A percentile compares a stretch with the other conserved stretches of the same genome.
Evolutionary conservation across 2,113 vertebrate genomes (phyloP).

Genomic region (Eulemur rufifrons): DNA sequence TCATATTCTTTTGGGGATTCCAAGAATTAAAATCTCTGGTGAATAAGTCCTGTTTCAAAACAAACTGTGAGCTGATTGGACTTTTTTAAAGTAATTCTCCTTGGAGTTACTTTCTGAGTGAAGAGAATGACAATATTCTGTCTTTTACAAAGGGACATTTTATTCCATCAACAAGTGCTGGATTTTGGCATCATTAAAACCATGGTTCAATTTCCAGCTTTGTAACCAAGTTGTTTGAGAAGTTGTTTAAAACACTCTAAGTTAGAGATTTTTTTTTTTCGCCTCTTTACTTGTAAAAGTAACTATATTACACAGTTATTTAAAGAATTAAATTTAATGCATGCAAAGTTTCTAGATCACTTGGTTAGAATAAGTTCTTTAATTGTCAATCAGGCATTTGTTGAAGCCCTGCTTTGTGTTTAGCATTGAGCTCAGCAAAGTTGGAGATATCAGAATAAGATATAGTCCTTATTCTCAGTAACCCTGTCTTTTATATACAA

Average conservation of each 20-base stretch:
- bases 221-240: background rate
- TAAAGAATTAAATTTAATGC: background rate
- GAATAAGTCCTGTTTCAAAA: slow-evolving; percentile 8
- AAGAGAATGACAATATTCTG: background rate
- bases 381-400: background rate
- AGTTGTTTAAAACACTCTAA: background rate
- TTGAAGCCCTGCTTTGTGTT: background rate
- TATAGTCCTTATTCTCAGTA: background rate
- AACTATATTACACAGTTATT: background rate
- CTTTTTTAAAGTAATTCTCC: background rate
- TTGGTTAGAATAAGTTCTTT: background rate
- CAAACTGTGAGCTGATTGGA: background rate
- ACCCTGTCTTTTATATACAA: background rate
- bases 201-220: background rate
- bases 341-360: background rate
- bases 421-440: background rate
- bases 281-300: background rate
- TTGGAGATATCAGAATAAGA: background rate
- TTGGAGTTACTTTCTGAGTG: background rate
- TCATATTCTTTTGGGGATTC: background rate
- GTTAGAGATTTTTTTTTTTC: background rate
- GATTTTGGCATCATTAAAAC: background rate
- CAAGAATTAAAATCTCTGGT: slow-evolving; percentile 5
- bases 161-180: background rate
- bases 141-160: background rate